phyloP scores from a whole-genome alignment of 2,888 invertebrate species.

The Drosophila limbata region DNA sequence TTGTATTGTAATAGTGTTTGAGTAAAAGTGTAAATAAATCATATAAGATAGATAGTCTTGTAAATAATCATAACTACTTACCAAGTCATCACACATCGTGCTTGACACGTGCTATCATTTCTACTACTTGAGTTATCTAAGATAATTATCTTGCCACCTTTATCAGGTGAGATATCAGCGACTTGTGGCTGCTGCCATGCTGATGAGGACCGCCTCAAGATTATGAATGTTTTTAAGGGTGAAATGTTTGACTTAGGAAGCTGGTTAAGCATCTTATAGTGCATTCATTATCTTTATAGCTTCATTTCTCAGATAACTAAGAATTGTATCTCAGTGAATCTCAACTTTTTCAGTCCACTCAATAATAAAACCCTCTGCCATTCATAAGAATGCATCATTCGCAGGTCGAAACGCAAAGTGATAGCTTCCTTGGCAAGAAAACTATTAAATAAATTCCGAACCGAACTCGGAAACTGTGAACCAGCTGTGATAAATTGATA shows the following conservation, averaged over 20 bases:
- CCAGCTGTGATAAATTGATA: conserved; percentile 14
- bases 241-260: conserved; percentile 7
- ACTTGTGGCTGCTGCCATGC: background rate
- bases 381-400: conserved; percentile 35
- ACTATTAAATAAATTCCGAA: background rate
- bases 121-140: background rate
- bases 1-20: too few relatives aligned
- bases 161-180: conserved; percentile 1
- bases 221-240: background rate
- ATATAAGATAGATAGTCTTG: background rate
- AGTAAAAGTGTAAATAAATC: conserved; percentile 6
- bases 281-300: conserved; percentile 15
- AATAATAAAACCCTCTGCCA: conserved; percentile 33
- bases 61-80: background rate
- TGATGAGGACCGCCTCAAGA: background rate
- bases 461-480: conserved; percentile 7
- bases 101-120: conserved; percentile 4
- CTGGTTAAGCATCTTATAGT: background rate
- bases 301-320: conserved; percentile 38
- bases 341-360: background rate
- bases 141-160: conserved; percentile 7
- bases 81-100: conserved; percentile 13
- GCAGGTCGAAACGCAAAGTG: conserved; percentile 12
- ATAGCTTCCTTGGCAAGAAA: background rate
- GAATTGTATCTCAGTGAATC: conserved; percentile 20